Base-by-base conservation (phyloP, 2,888 invertebrate genomes). In the Caenorhabditis drosophilae region DNA sequence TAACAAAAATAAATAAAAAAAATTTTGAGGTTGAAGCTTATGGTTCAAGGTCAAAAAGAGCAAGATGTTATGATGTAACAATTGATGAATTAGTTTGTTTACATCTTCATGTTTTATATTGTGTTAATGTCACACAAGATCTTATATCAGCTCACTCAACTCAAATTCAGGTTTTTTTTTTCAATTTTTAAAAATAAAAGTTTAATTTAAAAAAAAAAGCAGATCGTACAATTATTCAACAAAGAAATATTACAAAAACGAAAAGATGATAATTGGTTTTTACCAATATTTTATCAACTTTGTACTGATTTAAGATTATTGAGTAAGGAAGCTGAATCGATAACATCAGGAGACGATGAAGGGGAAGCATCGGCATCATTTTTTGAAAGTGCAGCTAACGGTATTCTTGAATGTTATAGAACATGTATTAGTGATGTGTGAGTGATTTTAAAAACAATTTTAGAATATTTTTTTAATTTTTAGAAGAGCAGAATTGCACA, bases 191-290 rank as follows among this genome's bases (percentile, higher is more conserved):
- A 36, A 25, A 12, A 49, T 36, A 25, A 11, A 35, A 40, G 1
- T 22, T n/a, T 35, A 6, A 23, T 11, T 18, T 42, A 11, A 18
- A 22, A 6, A 15, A 31, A 11, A 41, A 27, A 36, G 4, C 64
- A 82, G 76, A 71, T 80, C 22, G 61, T 81, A 36, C 75, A 74
- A 48, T 27, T 70, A 12, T 80, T 81, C 72, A 78, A 77, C 57
- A 76, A 77, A 35, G 83, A 91, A 84, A 87, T 93, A 52, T 86
- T 97, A 46, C 92, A 93, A 84, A 86, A 89, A 51, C 92, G 93
- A 84, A 86, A 89, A 34, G 96, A 96, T 75, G 93, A 93, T 80
- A 97, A 97, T 84, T 98, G 97, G 97, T 90, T 91, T 75, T 85
- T 98, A n/a, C 92, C 93, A 0, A 88, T 97, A 9, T 91, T 97